These are phyloP conservation scores for Apogon hyalosoma DNA, from an alignment of 2,797 vertebrate genomes.

Conservation along the genomic window DNA sequence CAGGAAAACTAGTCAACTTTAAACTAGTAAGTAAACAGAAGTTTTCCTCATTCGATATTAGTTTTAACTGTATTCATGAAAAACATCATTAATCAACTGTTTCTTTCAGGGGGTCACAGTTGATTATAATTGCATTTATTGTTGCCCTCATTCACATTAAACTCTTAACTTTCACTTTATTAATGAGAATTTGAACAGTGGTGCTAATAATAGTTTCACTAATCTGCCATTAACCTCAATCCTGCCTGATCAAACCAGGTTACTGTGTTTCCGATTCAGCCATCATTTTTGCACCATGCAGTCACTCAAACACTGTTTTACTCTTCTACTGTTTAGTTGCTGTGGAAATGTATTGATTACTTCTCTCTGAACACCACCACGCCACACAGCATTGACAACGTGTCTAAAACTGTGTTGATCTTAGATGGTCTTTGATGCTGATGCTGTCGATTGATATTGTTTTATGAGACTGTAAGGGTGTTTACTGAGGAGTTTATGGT, in stretches of 20 bases:
- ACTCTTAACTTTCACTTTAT: constrained; percentile 27
- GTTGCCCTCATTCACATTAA: constrained; percentile 45
- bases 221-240: constrained; percentile 62
- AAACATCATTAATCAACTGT: not conserved
- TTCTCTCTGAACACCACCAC: constrained; percentile 6
- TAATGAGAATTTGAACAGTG: constrained; percentile 42
- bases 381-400: not conserved
- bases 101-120: not conserved
- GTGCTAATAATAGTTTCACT: constrained; percentile 38
- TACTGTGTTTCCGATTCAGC: constrained; percentile 17
- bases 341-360: constrained; percentile 1
- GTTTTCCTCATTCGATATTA: too few relatives aligned
- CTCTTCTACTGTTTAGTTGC: too few relatives aligned
- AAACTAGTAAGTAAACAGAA: too few relatives aligned
- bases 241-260: constrained; percentile 5
- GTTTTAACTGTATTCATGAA: too few relatives aligned
- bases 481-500: too few relatives aligned
- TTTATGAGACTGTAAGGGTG: too few relatives aligned
- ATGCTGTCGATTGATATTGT: too few relatives aligned
- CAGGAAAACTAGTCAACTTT: too few relatives aligned
- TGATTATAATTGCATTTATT: constrained; percentile 6
- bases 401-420: not conserved
- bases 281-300: too few relatives aligned
- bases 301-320: too few relatives aligned
- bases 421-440: too few relatives aligned